Evolutionary conservation across 2,113 vertebrate species (phyloP).

Genomic region (Haplochromis vanheusdeni): DNA sequence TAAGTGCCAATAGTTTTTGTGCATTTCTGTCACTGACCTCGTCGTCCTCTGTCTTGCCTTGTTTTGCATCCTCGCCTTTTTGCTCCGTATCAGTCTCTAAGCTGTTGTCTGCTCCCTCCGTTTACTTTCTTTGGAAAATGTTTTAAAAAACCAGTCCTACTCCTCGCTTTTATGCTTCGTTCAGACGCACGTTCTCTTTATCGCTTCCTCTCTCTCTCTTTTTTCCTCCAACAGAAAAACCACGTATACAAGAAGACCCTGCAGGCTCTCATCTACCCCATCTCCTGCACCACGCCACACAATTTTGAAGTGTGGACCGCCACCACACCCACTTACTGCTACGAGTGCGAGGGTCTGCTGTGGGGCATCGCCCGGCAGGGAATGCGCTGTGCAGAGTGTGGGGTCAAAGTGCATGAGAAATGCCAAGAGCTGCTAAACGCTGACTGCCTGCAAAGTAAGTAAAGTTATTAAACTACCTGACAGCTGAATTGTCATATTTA

Average conservation of each 20-base stretch:
- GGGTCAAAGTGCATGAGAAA: constrained; percentile 98
- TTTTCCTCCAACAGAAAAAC: constrained; percentile 75
- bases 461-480: not conserved
- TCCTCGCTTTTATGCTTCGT: not conserved
- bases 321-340: constrained; percentile 95
- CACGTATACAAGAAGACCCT: constrained; percentile 96
- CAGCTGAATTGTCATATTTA: not conserved
- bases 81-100: fast-evolving
- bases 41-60: not conserved
- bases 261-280: constrained; percentile 97
- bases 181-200: not conserved
- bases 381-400: constrained; percentile 91
- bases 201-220: not conserved
- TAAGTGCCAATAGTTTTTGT: not conserved
- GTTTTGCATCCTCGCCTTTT: not conserved
- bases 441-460: constrained; percentile 96
- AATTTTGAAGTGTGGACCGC: constrained; percentile 97
- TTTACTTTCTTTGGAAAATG: not conserved
- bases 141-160: not conserved
- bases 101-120: fast-evolving
- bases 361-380: constrained; percentile 98
- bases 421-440: constrained; percentile 97
- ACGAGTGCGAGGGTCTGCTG: constrained; percentile 93
- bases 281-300: constrained; percentile 96
- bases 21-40: not conserved